Evolutionary conservation across 2,888 invertebrate genomes (phyloP).

Genomic region (Leptothorax acervorum): DNA sequence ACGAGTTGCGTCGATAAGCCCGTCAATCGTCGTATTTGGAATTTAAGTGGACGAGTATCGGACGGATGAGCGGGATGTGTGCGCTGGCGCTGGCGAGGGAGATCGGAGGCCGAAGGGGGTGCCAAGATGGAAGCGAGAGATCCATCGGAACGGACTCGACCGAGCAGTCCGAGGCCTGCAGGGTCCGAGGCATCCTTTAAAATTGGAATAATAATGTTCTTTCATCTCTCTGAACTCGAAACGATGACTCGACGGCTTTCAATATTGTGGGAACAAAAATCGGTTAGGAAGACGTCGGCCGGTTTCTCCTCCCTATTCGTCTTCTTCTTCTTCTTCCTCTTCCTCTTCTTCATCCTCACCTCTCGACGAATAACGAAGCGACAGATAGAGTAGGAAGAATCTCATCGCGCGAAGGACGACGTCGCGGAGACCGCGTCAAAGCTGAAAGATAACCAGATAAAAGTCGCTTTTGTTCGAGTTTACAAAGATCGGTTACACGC

Average conservation of each 20-base stretch:
- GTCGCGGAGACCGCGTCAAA: constrained; percentile 52
- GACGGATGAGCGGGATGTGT: constrained; percentile 56
- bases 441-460: constrained; percentile 56
- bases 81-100: constrained; percentile 54
- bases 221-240: constrained; percentile 82
- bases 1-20: constrained; percentile 73
- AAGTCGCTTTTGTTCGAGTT: constrained; percentile 57
- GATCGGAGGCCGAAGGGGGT: constrained; percentile 70
- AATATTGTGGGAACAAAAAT: constrained; percentile 85
- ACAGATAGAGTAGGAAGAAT: constrained; percentile 52
- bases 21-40: constrained; percentile 82
- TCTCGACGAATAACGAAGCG: constrained; percentile 59
- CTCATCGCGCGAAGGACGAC: constrained; percentile 51
- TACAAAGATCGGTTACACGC: constrained; percentile 56
- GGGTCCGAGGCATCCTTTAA: constrained; percentile 80
- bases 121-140: constrained; percentile 74
- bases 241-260: constrained; percentile 85
- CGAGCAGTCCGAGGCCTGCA: constrained; percentile 61
- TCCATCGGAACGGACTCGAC: constrained; percentile 67
- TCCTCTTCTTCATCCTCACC: constrained; percentile 42
- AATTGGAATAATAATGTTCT: constrained; percentile 85
- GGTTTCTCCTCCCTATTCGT: constrained; percentile 65
- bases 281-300: constrained; percentile 76
- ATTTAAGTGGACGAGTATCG: constrained; percentile 67
- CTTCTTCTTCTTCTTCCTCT: constrained; percentile 61